Conservation (phyloP, 2,113 vertebrate genomes). For the Muntiacus muntjak region DNA sequence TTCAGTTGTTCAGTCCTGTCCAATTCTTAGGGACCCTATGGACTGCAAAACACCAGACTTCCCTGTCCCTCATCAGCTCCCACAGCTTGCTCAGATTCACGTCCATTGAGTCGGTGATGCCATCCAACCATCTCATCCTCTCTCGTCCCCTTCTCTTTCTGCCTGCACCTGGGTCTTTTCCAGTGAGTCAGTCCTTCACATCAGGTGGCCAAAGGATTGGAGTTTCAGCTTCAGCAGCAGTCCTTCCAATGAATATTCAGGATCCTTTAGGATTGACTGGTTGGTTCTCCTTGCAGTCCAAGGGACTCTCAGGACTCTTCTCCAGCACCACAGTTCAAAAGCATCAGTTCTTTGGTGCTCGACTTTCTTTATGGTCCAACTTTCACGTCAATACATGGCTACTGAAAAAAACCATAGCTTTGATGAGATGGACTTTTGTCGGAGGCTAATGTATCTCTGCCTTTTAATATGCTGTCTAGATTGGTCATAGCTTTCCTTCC, state of each 20-base stretch:
- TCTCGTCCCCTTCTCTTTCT: not conserved
- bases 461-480: not conserved
- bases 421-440: not conserved
- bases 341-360: not conserved
- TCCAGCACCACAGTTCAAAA: not conserved
- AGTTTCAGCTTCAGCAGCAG: not conserved
- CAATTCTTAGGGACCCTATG: not conserved
- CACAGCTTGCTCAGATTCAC: not conserved
- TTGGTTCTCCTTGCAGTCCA: not conserved
- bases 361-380: not conserved
- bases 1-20: not conserved
- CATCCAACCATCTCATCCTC: not conserved
- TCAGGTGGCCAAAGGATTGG: not conserved
- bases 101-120: not conserved
- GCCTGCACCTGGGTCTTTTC: not conserved
- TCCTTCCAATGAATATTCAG: not conserved
- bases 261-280: not conserved
- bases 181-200: not conserved
- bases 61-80: not conserved
- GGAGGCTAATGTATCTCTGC: not conserved
- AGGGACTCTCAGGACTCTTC: not conserved
- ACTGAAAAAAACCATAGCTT: not conserved
- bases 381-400: not conserved
- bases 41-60: not conserved
- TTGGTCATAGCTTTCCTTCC: not conserved